Conservation (phyloP, 1,140 invertebrate genomes). For the Panulirus ornatus region DNA sequence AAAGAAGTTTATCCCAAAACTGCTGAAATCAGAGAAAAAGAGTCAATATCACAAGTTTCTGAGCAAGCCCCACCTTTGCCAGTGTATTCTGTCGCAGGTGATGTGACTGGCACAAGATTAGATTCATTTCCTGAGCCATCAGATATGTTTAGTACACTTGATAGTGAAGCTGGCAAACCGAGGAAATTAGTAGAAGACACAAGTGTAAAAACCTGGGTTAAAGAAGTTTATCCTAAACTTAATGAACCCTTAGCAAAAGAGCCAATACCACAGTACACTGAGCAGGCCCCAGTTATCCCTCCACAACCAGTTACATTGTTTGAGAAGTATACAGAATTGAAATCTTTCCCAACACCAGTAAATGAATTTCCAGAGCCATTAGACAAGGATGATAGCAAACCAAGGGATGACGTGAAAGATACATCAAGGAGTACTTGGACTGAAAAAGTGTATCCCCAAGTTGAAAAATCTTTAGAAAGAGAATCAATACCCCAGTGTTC, state of each 20-base stretch:
- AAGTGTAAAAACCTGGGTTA: not conserved
- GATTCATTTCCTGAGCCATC: not conserved
- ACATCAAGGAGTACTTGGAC: not conserved
- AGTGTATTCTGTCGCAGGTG: not conserved
- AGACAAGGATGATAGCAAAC: not conserved
- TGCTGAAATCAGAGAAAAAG: conserved; percentile 7
- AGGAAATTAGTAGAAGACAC: not conserved
- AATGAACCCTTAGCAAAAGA: not conserved
- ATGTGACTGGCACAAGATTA: not conserved
- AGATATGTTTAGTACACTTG: not conserved
- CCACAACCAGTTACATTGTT: not conserved
- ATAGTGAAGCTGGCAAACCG: not conserved
- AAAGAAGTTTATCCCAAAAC: not conserved
- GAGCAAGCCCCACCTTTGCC: not conserved
- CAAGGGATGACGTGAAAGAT: not conserved
- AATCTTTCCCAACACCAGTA: conserved; percentile 26
- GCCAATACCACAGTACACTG: conserved; percentile 2
- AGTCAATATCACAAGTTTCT: not conserved
- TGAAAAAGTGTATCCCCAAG: not conserved
- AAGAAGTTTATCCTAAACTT: not conserved
- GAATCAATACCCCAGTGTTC: not conserved
- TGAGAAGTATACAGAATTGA: not conserved
- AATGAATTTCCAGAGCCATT: not conserved
- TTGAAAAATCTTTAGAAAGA: not conserved
- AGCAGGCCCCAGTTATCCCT: conserved; percentile 12